These are phyloP conservation scores for Oxycera nigricornis DNA, from an alignment of 2,888 invertebrate genomes.

Conservation along the genomic window DNA sequence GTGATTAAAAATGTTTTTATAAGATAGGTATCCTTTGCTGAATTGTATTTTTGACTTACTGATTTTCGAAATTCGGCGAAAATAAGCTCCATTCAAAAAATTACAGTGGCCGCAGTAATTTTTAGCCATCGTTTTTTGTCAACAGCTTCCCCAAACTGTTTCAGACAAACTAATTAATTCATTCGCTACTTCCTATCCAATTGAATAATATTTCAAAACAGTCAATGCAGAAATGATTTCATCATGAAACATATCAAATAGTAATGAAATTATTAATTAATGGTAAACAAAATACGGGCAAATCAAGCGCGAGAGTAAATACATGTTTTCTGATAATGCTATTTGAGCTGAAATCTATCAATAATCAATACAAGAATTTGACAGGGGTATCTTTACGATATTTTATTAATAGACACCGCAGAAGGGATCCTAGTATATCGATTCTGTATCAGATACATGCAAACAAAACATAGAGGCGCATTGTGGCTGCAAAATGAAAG, in stretches of 20 bases:
- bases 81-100: no score
- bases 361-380: constrained; percentile 30
- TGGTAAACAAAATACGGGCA: constrained; percentile 20
- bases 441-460: neutral
- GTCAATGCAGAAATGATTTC: neutral
- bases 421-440: neutral
- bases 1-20: no score
- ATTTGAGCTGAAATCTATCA: constrained; percentile 12
- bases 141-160: no score
- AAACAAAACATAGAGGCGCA: constrained; percentile 4
- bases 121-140: no score
- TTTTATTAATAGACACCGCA: constrained; percentile 10
- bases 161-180: neutral
- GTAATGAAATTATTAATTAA: constrained; percentile 36
- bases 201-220: neutral
- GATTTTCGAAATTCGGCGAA: no score
- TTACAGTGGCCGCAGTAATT: no score
- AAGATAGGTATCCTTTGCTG: no score
- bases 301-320: neutral
- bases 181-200: no score
- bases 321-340: neutral
- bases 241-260: neutral
- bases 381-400: constrained; percentile 1
- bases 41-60: no score
- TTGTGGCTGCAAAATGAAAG: neutral